Conservation (phyloP, 2,797 vertebrate species). For the Alosa sapidissima region DNA sequence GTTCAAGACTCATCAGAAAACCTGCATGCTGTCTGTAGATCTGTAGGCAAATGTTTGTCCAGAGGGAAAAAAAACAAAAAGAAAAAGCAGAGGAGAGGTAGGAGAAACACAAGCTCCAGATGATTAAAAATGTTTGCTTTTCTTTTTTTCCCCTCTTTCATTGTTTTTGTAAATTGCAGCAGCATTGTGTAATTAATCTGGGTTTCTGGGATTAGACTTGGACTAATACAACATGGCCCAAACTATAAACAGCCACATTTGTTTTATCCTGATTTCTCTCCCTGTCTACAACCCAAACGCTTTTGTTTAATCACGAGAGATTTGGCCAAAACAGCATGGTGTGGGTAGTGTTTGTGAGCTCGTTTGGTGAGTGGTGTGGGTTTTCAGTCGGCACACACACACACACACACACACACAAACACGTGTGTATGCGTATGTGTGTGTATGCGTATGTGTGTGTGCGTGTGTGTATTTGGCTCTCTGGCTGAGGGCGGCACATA, state of each 20-base stretch:
- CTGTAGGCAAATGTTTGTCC: slow-evolving; percentile 45
- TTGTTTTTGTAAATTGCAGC: background rate
- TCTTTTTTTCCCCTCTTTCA: background rate
- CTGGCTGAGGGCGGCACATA: slow-evolving; percentile 43
- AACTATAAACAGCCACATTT: slow-evolving; percentile 18
- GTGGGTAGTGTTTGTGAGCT: background rate
- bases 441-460: slow-evolving; percentile 36
- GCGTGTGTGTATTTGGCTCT: slow-evolving; percentile 3
- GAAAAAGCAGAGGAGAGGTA: background rate
- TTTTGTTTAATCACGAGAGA: slow-evolving; percentile 10
- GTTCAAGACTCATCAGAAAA: slow-evolving; percentile 40
- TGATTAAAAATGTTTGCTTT: slow-evolving; percentile 13
- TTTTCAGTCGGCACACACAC: background rate
- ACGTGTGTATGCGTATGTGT: slow-evolving; percentile 36
- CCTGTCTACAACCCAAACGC: background rate
- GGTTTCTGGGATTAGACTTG: background rate
- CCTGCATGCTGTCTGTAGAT: slow-evolving; percentile 55
- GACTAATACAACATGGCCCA: slow-evolving; percentile 11
- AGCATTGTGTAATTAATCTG: slow-evolving; percentile 16
- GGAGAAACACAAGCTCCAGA: slow-evolving; percentile 5
- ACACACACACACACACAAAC: background rate
- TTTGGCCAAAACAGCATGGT: background rate
- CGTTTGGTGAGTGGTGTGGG: slow-evolving; percentile 16
- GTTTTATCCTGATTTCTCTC: background rate
- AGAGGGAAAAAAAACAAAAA: slow-evolving; percentile 30